Conservation (phyloP, 30 jellyfish, hydroid and myxozoan species). For the Chironex yamaguchii region DNA sequence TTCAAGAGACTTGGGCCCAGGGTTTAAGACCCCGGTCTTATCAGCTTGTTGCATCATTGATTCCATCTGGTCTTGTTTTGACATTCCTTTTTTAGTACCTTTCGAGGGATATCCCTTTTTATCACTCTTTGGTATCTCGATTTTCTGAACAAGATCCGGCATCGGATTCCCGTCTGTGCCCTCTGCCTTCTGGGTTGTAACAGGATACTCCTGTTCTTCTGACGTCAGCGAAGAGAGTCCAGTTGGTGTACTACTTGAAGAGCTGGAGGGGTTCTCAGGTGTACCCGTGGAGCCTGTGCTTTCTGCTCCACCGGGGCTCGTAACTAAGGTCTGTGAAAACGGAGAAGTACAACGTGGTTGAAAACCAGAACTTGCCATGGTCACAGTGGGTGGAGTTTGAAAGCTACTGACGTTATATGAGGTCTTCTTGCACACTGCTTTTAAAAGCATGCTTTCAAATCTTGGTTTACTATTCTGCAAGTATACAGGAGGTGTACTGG, state of each 20-base stretch:
- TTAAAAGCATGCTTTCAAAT: too few relatives aligned
- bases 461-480: too few relatives aligned
- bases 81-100: background rate
- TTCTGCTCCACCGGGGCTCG: background rate
- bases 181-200: background rate
- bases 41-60: slow-evolving; percentile 31
- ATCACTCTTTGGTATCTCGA: background rate
- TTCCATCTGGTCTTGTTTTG: background rate
- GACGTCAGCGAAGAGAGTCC: background rate
- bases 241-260: background rate
- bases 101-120: background rate
- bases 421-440: too few relatives aligned
- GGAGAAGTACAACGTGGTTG: background rate
- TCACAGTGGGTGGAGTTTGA: background rate
- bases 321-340: background rate
- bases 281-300: background rate
- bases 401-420: too few relatives aligned
- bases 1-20: slow-evolving; percentile 54
- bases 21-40: slow-evolving; percentile 18
- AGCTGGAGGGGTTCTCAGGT: background rate
- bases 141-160: background rate
- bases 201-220: background rate
- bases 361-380: background rate
- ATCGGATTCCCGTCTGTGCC: background rate
- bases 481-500: slow-evolving; percentile 72